Evolutionary conservation across 2,888 invertebrate species (phyloP), one percentile per base, ranked within the genome.

Genomic region (Limenitis arthemis): DNA sequence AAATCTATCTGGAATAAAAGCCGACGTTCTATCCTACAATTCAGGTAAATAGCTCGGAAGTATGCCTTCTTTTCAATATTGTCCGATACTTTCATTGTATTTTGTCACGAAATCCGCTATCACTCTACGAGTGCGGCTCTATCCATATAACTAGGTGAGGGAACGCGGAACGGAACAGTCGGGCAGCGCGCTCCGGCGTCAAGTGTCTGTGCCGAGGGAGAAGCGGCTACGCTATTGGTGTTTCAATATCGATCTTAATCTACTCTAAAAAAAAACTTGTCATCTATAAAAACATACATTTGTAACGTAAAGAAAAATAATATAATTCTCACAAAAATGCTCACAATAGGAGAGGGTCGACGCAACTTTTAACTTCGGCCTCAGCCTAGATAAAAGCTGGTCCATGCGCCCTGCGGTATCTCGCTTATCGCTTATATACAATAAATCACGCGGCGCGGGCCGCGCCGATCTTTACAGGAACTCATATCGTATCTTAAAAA

Each of bases 181-280:
- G 68, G 64, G 62, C 68, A 69, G 78, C 73, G 78, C 79, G 75
- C 75, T 83, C 81, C 79, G 83, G 76, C 76, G 79, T 74, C 79
- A 77, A 77, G 74, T 75, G 73, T 72, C 70, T 64, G 82, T 81
- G 83, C 79, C 83, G 79, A 79, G 74, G 79, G 82, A 80, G 79
- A 86, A 84, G 86, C 86, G 84, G 86, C 86, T 86, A 86, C 82
- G 72, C 85, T 87, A 86, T 84, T 86, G 87, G 87, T 87, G 87
- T 87, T 77, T 77, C 79, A 74, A 82, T 81, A 84, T 82, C 81
- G 85, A 78, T 69, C 87, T 87, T 86, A 86, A 73, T 77, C 86
- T 87, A 87, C 75, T 72, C 83, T 86, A 87, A 77, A 83, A 77
- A 83, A 20, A 79, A 86, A 77, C 85, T 81, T 78, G 81, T 80